Conservation (phyloP, 2,113 vertebrate genomes). For the Bambusicola thoracicus region DNA sequence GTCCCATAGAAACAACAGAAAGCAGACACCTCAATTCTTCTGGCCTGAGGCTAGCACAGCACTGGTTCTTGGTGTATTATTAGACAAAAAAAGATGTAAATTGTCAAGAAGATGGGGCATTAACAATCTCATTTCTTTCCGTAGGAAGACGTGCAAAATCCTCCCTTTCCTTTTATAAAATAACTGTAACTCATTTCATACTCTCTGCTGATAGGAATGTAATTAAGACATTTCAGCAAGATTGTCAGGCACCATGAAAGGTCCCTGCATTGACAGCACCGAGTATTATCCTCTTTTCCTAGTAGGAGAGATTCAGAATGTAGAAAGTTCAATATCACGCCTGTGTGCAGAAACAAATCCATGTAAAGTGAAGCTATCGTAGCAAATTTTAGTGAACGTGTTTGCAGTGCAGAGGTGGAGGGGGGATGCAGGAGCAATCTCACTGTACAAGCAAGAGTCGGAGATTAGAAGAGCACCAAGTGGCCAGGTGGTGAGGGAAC, state of each 20-base stretch:
- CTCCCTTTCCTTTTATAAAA: not conserved
- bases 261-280: slow-evolving; percentile 17
- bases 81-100: not conserved
- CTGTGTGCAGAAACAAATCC: slow-evolving; percentile 39
- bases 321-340: slow-evolving; percentile 28
- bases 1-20: not conserved
- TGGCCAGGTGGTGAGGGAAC: slow-evolving; percentile 54
- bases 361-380: not conserved
- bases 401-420: not conserved
- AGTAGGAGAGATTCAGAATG: not conserved
- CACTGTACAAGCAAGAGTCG: not conserved
- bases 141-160: not conserved
- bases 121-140: slow-evolving; percentile 2
- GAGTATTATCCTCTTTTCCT: slow-evolving; percentile 18
- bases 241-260: not conserved
- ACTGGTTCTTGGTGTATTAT: not conserved
- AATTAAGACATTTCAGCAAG: slow-evolving; percentile 36
- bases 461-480: slow-evolving; percentile 31
- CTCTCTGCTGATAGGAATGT: slow-evolving; percentile 4
- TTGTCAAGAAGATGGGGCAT: not conserved
- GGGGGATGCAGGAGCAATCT: not conserved
- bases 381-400: not conserved
- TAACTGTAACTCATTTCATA: not conserved
- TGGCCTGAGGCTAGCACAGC: not conserved
- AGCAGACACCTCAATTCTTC: not conserved